Evolutionary conservation across 2,797 vertebrate species (phyloP).

Genomic region (Thunnus albacares): DNA sequence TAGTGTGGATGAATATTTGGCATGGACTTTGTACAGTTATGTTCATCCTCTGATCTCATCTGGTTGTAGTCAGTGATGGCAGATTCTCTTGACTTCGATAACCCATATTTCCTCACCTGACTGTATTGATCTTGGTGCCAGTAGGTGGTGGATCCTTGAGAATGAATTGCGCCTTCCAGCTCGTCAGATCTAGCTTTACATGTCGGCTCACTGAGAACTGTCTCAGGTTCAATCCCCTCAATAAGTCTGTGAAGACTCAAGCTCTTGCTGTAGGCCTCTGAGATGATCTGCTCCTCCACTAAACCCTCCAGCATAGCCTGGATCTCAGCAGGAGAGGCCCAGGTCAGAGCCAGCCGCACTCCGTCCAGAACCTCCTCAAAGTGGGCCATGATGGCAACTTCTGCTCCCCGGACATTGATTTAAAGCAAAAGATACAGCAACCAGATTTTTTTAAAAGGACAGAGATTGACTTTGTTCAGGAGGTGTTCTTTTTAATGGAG

Average conservation of each 20-base stretch:
- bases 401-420: background rate
- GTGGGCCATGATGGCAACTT: conserved; percentile 71
- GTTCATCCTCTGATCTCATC: background rate
- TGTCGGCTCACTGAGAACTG: background rate
- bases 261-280: conserved; percentile 80
- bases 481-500: conserved; percentile 40
- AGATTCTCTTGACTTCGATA: background rate
- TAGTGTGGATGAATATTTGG: background rate
- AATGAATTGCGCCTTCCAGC: background rate
- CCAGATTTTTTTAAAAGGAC: background rate
- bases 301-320: conserved; percentile 74
- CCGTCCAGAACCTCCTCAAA: conserved; percentile 83
- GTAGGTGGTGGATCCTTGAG: background rate
- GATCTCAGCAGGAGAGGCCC: conserved; percentile 67
- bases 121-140: background rate
- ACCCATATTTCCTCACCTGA: background rate
- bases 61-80: background rate
- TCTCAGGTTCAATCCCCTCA: background rate
- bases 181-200: background rate
- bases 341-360: conserved; percentile 77
- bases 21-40: background rate
- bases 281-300: conserved; percentile 81
- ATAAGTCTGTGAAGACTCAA: conserved; percentile 47
- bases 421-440: background rate
- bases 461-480: conserved; percentile 23